phyloP scores from a whole-genome alignment of 1,140 invertebrate genomes.

The Pogonognathellus flavescens region DNA sequence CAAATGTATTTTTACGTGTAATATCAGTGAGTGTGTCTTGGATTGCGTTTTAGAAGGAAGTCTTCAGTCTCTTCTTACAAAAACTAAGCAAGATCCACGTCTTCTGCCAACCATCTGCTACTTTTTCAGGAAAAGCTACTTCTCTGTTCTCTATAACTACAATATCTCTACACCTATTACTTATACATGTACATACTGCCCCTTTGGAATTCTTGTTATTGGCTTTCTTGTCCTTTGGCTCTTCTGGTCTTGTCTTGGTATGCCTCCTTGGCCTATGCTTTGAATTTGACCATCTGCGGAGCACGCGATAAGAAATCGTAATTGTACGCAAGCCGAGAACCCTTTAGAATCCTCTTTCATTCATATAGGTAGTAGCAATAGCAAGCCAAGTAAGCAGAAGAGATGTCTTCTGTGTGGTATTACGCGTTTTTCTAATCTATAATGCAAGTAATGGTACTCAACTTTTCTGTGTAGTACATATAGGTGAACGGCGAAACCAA shows the following conservation, averaged over 20 bases:
- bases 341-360: too few relatives aligned
- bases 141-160: not conserved
- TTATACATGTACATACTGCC: not conserved
- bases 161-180: not conserved
- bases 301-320: constrained; percentile 48
- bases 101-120: constrained; percentile 43
- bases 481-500: too few relatives aligned
- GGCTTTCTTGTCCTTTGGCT: constrained; percentile 31
- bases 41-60: constrained; percentile 19
- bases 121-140: not conserved
- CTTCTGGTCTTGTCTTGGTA: not conserved
- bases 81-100: not conserved
- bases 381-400: too few relatives aligned
- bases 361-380: too few relatives aligned
- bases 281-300: constrained; percentile 34
- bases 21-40: not conserved
- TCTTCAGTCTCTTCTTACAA: constrained; percentile 28
- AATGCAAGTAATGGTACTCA: too few relatives aligned
- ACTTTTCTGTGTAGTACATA: too few relatives aligned
- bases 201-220: constrained; percentile 43
- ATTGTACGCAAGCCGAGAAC: constrained; percentile 31
- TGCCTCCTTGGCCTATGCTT: not conserved
- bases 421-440: too few relatives aligned
- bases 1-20: not conserved
- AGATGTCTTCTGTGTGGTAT: too few relatives aligned